These are phyloP conservation scores for Paratrypauchen microcephalus DNA, from an alignment of 2,797 vertebrate species.

Conservation along the genomic window DNA sequence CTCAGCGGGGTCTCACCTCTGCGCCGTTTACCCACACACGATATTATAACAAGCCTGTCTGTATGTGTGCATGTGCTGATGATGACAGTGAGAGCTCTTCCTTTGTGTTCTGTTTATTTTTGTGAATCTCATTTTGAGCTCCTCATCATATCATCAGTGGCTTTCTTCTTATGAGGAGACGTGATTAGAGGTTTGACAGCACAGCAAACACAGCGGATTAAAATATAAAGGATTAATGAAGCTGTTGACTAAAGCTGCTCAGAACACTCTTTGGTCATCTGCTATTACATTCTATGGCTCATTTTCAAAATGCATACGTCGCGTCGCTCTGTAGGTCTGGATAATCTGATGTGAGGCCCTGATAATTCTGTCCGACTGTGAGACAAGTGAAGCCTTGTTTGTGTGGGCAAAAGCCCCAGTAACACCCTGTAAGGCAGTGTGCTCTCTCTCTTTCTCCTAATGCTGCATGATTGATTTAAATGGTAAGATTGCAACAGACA, in stretches of 20 bases:
- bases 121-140: slow-evolving; percentile 3
- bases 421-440: slow-evolving; percentile 6
- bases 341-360: slow-evolving; percentile 30
- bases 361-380: not conserved
- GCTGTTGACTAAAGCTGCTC: slow-evolving; percentile 12
- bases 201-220: slow-evolving; percentile 18
- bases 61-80: not conserved
- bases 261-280: slow-evolving; percentile 16
- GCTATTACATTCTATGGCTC: slow-evolving; percentile 24
- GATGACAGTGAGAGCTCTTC: not conserved
- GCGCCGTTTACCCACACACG: not conserved
- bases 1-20: slow-evolving; percentile 2
- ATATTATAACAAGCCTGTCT: not conserved
- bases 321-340: slow-evolving; percentile 8
- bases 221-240: slow-evolving; percentile 30
- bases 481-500: slow-evolving; percentile 16
- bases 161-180: not conserved
- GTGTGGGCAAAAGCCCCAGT: not conserved
- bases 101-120: slow-evolving; percentile 15
- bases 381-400: slow-evolving; percentile 46
- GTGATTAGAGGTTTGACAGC: slow-evolving; percentile 5
- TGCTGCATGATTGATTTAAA: slow-evolving; percentile 19
- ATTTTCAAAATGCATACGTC: slow-evolving; percentile 31
- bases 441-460: not conserved
- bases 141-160: slow-evolving; percentile 5